Evolutionary conservation across 2,113 vertebrate species (phyloP), one percentile per base, ranked within the genome.

Genomic region (Argyrosomus japonicus): DNA sequence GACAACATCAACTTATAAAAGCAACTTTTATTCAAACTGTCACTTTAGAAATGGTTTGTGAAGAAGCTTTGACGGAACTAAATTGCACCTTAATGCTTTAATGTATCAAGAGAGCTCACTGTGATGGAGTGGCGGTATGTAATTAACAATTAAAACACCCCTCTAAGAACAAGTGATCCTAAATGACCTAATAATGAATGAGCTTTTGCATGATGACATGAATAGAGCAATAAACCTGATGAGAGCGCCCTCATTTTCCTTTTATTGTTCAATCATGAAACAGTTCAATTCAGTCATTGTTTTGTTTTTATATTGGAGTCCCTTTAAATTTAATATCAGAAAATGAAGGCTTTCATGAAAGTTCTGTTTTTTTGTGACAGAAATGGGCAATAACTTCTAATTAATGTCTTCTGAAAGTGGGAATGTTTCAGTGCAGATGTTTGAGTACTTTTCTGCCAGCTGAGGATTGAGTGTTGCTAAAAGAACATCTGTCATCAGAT

Each of bases 41-140:
- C 60, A 19, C 65, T 77, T 65, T 69, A 84, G 11, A 61, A 23
- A 32, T 21, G 51, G 56, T 81, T 56, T 2, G 0, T 62, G 1
- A 23, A 68, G 68, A 64, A 21, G 27, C 11, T 83, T 84, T 64
- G 57, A 75, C 63, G 14, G 43, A 61, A 40, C 54, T 60, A 56
- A 82, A 82, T 40, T 72, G 84, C 87, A 91, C 88, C 84, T 91
- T 89, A 89, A 79, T 67, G 61, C 77, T 89, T 69, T n/a, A 77
- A 69, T 47, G 23, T 61, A 77, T 89, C 50, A 83, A 72, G n/a
- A 86, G 65, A 75, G 70, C 58, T 72, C 29, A 51, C 54, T 82
- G 79, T 58, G 53, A 83, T 56, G 40, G 58, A 75, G 54, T 27
- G 45, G 56, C 61, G 54, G 19, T 72, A 1, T 81, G 51, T 14